Evolutionary conservation across 1,140 invertebrate genomes (phyloP), one percentile per base, ranked within the genome.

Genomic region (Drosophila aff.): DNA sequence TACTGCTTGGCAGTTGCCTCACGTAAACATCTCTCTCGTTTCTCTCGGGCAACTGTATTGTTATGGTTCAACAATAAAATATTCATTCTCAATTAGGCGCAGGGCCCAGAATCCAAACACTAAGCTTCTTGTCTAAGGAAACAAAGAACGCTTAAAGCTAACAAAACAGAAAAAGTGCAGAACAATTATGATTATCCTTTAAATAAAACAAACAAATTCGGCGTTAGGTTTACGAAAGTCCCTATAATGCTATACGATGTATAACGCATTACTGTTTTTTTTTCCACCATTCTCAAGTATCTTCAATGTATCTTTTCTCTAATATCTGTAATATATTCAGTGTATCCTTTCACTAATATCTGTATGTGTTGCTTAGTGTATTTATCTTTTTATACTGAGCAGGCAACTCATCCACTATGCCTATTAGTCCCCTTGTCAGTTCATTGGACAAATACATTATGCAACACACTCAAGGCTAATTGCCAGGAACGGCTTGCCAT

Each of bases 1-100:
- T 47, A n/a, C 40, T 53, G 36, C 44, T 78, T 78, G 49, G 38
- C 33, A 78, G 64, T 61, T 55, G 11, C 11, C 49, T 78, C 74
- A 77, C 74, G 74, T 77, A 77, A 38, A 62, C 43, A 61, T 77
- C 47, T 36, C 40, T 38, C 26, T 40, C 33, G 31, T 5, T 44
- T 36, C 57, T 44, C 38, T 57, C 8, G 57, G 43, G 23, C 67
- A 57, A 49, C 65, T 49, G 47, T 77, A 77, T 62, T 68, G 43
- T 57, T 68, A 52, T 50, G 74, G 64, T 62, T 26, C 28, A 60
- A 36, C 50, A 68, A 77, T 77, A 68, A 69, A 77, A 77, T 77
- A 77, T 69, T 77, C 50, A 69, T 77, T 68, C 49, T 47, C 57
- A 69, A 78, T 78, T 78, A 77, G 63, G 38, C 26, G 13, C 47